A percentile compares a stretch with the other conserved stretches of the same genome.
These are phyloP conservation scores for Megalops atlanticus DNA, from an alignment of 2,113 vertebrate species.

Conservation along the genomic window DNA sequence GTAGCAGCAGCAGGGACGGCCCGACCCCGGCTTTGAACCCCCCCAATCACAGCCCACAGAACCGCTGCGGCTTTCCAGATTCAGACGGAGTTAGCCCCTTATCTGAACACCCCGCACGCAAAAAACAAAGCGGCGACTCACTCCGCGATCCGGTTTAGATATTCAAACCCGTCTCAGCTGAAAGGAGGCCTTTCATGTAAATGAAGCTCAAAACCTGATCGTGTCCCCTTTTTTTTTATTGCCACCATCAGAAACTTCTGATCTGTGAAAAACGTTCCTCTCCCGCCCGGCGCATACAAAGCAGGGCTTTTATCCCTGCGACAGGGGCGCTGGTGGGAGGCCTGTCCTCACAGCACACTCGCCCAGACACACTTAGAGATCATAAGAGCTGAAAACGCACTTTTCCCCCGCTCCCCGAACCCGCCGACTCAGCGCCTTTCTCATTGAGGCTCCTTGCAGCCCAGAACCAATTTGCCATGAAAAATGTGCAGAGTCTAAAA, in stretches of 20 bases:
- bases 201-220: not conserved
- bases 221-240: constrained; percentile 35
- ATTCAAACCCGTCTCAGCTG: not conserved
- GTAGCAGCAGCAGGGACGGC: not conserved
- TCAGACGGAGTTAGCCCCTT: not conserved
- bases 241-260: constrained; percentile 54
- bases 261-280: constrained; percentile 57
- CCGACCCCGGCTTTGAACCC: not conserved
- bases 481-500: constrained; percentile 55
- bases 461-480: constrained; percentile 54
- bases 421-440: constrained; percentile 66
- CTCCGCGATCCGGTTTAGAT: not conserved
- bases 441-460: constrained; percentile 21
- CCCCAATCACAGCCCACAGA: not conserved
- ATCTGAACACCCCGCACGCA: not conserved
- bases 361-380: constrained; percentile 57
- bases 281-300: constrained; percentile 22
- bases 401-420: constrained; percentile 48
- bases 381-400: constrained; percentile 72
- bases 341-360: constrained; percentile 51
- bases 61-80: not conserved
- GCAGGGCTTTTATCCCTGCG: constrained; percentile 29
- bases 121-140: not conserved
- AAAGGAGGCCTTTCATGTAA: not conserved
- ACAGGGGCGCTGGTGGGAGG: constrained; percentile 6